Percentiles rank a stretch among this genome's conserved stretches.
Evolutionary conservation across 2,113 vertebrate species (phyloP).

Genomic region (Psammodynastes pulverulentus): DNA sequence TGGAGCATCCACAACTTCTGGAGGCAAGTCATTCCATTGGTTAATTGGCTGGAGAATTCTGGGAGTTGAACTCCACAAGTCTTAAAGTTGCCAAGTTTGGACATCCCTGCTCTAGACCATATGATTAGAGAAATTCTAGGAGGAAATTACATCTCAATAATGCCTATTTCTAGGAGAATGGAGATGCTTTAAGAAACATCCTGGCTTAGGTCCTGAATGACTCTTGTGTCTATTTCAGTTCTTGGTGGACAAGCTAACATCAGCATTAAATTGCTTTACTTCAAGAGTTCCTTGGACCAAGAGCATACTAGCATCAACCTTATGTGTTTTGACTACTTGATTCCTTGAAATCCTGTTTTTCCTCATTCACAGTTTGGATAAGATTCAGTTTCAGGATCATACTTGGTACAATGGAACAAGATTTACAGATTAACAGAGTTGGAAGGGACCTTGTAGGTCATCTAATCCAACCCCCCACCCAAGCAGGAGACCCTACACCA

Average conservation of each 20-base stretch:
- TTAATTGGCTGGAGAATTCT: too few relatives aligned
- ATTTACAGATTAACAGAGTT: too few relatives aligned
- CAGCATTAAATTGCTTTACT: neutral
- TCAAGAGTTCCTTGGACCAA: neutral
- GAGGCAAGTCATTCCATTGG: neutral
- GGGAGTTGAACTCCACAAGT: too few relatives aligned
- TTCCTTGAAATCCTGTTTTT: neutral
- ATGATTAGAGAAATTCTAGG: neutral
- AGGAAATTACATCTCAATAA: neutral
- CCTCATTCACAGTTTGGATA: neutral
- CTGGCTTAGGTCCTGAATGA: neutral
- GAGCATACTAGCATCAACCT: neutral
- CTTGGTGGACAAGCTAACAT: neutral
- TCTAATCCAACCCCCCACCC: too few relatives aligned
- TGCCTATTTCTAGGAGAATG: neutral
- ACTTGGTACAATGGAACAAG: too few relatives aligned
- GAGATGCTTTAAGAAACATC: neutral
- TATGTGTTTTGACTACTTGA: neutral
- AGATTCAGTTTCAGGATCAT: neutral
- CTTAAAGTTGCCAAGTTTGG: too few relatives aligned
- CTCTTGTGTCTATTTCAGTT: neutral
- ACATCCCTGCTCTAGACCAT: neutral
- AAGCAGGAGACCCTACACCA: too few relatives aligned
- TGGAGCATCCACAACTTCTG: neutral
- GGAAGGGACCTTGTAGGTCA: too few relatives aligned